These are phyloP conservation scores for Theretra japonica DNA, from an alignment of 2,888 invertebrate genomes.

Conservation along the genomic window DNA sequence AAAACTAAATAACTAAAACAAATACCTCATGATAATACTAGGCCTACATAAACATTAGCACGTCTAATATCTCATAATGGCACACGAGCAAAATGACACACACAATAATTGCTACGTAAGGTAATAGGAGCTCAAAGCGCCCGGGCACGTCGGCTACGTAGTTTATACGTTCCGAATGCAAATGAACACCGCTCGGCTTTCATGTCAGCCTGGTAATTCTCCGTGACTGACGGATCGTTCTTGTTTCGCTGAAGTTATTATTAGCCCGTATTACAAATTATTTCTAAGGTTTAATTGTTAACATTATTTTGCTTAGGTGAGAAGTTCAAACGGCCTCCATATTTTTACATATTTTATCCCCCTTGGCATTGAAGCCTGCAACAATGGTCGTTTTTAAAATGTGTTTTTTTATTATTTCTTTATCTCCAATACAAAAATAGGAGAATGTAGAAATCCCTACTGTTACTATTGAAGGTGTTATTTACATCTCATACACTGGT, in stretches of 20 bases:
- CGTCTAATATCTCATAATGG: conserved; percentile 18
- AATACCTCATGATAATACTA: not conserved
- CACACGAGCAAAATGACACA: conserved; percentile 7
- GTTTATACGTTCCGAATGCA: conserved; percentile 27
- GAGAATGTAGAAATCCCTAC: no score
- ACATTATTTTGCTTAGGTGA: no score
- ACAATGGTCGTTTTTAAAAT: no score
- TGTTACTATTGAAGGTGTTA: no score
- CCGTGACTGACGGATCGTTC: conserved; percentile 5
- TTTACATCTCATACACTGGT: no score
- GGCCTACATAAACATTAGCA: conserved; percentile 1
- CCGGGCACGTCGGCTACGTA: conserved; percentile 18
- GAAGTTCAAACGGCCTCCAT: no score
- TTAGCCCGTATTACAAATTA: not conserved
- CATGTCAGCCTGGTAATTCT: conserved; percentile 30
- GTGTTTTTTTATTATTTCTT: no score
- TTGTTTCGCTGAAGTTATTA: conserved; percentile 3
- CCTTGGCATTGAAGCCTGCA: no score
- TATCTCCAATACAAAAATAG: no score
- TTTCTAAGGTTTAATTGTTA: no score
- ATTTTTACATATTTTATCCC: no score
- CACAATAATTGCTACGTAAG: conserved; percentile 21
- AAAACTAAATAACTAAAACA: not conserved
- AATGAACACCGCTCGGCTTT: conserved; percentile 25
- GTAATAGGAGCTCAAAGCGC: conserved; percentile 27